phyloP scores from a whole-genome alignment of 2,113 vertebrate genomes.

The Oncorhynchus keta region DNA sequence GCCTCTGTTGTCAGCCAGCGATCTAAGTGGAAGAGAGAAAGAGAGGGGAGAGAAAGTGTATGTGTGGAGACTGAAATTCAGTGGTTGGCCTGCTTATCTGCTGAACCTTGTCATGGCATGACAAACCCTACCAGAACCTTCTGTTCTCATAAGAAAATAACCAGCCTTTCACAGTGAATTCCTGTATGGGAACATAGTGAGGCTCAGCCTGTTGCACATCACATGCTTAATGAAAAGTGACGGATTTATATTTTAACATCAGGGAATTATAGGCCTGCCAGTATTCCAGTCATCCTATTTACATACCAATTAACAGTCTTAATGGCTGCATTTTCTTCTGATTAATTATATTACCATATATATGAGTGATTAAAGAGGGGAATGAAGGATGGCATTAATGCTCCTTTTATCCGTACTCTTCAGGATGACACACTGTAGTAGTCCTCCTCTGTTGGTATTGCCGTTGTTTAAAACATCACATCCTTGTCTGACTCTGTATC shows the following conservation, averaged over 20 bases:
- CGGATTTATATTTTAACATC: conserved; percentile 55
- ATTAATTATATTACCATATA: conserved; percentile 47
- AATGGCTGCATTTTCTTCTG: conserved; percentile 49
- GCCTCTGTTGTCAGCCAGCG: conserved; percentile 31
- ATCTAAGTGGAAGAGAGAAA: conserved; percentile 20
- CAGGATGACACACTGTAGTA: conserved; percentile 6
- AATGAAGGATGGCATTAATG: conserved; percentile 8
- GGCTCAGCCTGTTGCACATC: conserved; percentile 34
- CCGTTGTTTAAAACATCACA: conserved; percentile 6
- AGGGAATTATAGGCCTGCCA: conserved; percentile 41
- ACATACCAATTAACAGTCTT: conserved; percentile 52
- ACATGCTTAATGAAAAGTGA: conserved; percentile 51
- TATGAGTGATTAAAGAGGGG: conserved; percentile 20
- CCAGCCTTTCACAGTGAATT: conserved; percentile 36
- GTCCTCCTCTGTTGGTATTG: background rate
- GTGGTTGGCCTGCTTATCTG: conserved; percentile 20
- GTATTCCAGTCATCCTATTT: conserved; percentile 47
- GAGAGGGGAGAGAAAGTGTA: background rate
- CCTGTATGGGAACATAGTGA: conserved; percentile 11
- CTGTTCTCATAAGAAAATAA: conserved; percentile 39
- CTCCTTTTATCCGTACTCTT: conserved; percentile 5
- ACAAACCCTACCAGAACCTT: conserved; percentile 24
- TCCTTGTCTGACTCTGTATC: background rate
- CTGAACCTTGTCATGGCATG: conserved; percentile 20
- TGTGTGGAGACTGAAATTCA: conserved; percentile 15